Evolutionary conservation across 2,888 invertebrate species (phyloP), one percentile per base, ranked within the genome.

Genomic region (Tipula helvola): DNA sequence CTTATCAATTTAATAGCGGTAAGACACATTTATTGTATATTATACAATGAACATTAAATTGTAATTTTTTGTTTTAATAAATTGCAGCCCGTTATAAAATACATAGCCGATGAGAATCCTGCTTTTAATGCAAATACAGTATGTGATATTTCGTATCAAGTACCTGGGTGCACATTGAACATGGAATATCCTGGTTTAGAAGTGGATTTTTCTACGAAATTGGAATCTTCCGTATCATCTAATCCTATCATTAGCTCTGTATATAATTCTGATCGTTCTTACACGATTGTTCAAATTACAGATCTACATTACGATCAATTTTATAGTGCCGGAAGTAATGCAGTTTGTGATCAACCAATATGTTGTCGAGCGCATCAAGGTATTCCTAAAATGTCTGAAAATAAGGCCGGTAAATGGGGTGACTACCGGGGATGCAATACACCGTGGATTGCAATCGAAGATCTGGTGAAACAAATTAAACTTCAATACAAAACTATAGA

Each of bases 381-480:
- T 10, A 71, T 89, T 13, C 87, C 87, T 8, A 47, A 28, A 13
- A 52, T 28, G 41, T 85, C 71, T 0, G 88, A 87, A 3, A 88
- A 88, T 36, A 91, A 91, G 0, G 96, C 97, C 0, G 96, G 97
- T 0, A 94, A 92, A 89, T 97, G 96, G 96, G 97, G 97, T 1
- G 96, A 96, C 89, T 96, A 95, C 88, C 93, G 95, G 87, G 91
- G 93, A 87, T 97, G 97, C 89, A 97, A 97, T 90, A 92, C 94
- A 0, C 96, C 97, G 0, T 92, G 93, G 91, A 93, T 95, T 90
- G 93, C 95, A 0, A 93, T 95, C 57, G 93, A 94, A 87, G 94
- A 95, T 89, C 93, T 95, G 36, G 91, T 97, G 87, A 91, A 94
- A 13, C 94, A 94, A 86, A 93, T 85, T 85, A 85, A 85, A 18